phyloP scores from a whole-genome alignment of 53 echinoderm and acorn worm species.

The Henricia sp. region DNA sequence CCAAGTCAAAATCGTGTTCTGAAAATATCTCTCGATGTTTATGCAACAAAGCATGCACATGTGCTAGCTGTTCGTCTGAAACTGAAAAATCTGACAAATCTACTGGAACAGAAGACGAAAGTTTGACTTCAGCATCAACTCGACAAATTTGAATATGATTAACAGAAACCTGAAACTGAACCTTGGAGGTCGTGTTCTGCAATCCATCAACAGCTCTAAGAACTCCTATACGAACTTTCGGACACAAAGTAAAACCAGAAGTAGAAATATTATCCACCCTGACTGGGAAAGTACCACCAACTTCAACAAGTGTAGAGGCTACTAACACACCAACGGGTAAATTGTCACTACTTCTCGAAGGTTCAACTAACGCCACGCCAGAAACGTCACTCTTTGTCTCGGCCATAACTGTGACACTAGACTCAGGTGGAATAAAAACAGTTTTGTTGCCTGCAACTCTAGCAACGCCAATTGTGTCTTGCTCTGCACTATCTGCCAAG shows the following conservation, averaged over 20 bases:
- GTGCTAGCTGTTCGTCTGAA: background rate
- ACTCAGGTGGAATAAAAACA: constrained; percentile 8
- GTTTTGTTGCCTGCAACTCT: background rate
- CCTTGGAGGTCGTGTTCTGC: background rate
- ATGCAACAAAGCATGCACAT: background rate
- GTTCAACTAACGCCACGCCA: constrained; percentile 3
- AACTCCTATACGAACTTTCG: background rate
- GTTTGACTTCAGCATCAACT: background rate
- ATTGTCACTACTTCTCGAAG: constrained; percentile 21
- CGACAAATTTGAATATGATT: background rate
- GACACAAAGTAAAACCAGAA: background rate
- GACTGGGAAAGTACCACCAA: constrained; percentile 5
- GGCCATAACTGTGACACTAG: background rate
- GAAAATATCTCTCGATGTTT: background rate
- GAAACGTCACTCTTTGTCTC: background rate
- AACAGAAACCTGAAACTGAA: constrained; percentile 1
- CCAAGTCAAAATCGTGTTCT: background rate
- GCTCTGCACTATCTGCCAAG: background rate
- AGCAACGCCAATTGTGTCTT: background rate
- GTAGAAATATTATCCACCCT: constrained; percentile 25
- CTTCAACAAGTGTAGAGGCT: constrained; percentile 7
- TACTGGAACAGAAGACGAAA: background rate
- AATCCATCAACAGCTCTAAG: background rate
- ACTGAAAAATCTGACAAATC: background rate
- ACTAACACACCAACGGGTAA: constrained; percentile 9